Conservation (phyloP, 2,113 vertebrate genomes). For the Leptobrachium leishanense region DNA sequence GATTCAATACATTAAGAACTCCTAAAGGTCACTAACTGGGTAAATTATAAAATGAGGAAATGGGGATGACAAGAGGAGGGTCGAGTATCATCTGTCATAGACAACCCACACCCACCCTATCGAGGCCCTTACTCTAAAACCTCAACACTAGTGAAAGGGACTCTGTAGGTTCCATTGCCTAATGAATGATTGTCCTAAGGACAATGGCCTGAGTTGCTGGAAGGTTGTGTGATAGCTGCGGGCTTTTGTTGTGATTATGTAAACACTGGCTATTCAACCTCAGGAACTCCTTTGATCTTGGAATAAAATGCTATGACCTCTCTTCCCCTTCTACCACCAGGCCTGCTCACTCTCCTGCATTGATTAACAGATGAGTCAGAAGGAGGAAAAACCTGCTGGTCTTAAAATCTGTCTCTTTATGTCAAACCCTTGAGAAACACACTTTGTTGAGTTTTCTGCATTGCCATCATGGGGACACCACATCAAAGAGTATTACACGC, state of each 20-base stretch:
- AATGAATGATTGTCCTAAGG: conserved; percentile 44
- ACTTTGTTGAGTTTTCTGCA: conserved; percentile 32
- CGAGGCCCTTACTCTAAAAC: conserved; percentile 16
- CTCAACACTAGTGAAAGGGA: conserved; percentile 25
- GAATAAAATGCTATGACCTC: conserved; percentile 48
- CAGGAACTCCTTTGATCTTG: conserved; percentile 49
- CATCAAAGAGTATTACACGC: conserved; percentile 19
- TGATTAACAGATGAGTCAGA: conserved; percentile 45
- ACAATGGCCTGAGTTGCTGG: conserved; percentile 38
- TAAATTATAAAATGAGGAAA: conserved; percentile 31
- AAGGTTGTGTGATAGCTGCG: conserved; percentile 43
- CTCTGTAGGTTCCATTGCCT: conserved; percentile 22
- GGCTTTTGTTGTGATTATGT: conserved; percentile 49
- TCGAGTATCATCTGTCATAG: conserved; percentile 41
- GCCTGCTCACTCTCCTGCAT: conserved; percentile 10
- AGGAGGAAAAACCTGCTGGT: conserved; percentile 22
- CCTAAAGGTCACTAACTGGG: conserved; percentile 39
- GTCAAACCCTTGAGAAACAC: conserved; percentile 24
- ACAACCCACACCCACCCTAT: conserved; percentile 23
- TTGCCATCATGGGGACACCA: background rate
- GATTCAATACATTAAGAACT: background rate
- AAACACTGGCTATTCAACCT: conserved; percentile 48
- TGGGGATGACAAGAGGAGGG: conserved; percentile 27
- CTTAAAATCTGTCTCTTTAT: conserved; percentile 28
- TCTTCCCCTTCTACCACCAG: conserved; percentile 18